These are phyloP conservation scores for Dinothrombium tinctorium DNA, from an alignment of 1,140 invertebrate species.

Conservation along the genomic window DNA sequence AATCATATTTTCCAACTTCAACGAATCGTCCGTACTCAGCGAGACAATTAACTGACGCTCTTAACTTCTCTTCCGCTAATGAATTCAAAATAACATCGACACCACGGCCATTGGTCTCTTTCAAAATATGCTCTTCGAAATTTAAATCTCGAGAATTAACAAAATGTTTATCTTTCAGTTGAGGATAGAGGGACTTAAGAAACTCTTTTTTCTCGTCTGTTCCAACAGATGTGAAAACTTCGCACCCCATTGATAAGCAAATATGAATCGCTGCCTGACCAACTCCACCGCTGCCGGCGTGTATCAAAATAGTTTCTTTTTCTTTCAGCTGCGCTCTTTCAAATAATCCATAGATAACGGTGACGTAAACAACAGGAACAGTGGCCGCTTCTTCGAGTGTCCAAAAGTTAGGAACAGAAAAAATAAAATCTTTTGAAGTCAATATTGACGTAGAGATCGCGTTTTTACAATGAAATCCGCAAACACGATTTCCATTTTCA, in stretches of 20 bases:
- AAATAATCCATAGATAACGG: slow-evolving; percentile 61
- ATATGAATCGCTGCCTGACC: slow-evolving; percentile 86
- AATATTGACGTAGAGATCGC: slow-evolving; percentile 67
- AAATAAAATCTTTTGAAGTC: slow-evolving; percentile 48
- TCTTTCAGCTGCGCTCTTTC: slow-evolving; percentile 54
- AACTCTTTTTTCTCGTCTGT: slow-evolving; percentile 62
- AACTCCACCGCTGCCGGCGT: slow-evolving; percentile 84
- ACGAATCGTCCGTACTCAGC: slow-evolving; percentile 73
- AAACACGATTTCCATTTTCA: slow-evolving; percentile 43
- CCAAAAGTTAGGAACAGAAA: slow-evolving; percentile 68
- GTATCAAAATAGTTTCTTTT: slow-evolving; percentile 67
- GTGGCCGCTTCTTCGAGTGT: slow-evolving; percentile 71
- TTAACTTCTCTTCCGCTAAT: slow-evolving; percentile 60
- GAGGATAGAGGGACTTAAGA: slow-evolving; percentile 61
- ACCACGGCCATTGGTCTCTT: slow-evolving; percentile 33
- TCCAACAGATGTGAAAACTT: slow-evolving; percentile 65
- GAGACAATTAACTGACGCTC: slow-evolving; percentile 69
- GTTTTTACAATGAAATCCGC: slow-evolving; percentile 71
- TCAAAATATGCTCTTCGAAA: slow-evolving; percentile 25
- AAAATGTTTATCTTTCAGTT: slow-evolving; percentile 35
- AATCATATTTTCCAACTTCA: slow-evolving; percentile 89
- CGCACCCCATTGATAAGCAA: slow-evolving; percentile 58
- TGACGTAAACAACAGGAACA: slow-evolving; percentile 79
- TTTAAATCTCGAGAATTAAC: slow-evolving; percentile 28
- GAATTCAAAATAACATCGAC: slow-evolving; percentile 86